Percentiles rank a stretch among this genome's conserved stretches.
These are phyloP conservation scores for Myotis findleyi DNA, from an alignment of 2,797 vertebrate species.

Conservation along the genomic window DNA sequence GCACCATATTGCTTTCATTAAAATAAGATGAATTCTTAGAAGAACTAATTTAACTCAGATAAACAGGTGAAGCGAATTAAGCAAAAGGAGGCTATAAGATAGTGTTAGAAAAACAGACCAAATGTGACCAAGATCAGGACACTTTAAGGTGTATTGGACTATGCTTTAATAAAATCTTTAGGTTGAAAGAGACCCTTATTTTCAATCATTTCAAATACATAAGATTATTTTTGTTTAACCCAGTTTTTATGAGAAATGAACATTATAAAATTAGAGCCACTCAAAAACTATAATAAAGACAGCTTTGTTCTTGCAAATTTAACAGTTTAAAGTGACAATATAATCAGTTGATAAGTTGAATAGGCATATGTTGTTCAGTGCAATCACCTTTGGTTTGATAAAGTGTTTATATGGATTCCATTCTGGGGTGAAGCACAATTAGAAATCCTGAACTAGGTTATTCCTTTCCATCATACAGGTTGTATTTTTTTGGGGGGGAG, in stretches of 20 bases:
- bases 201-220: background rate
- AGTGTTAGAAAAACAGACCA: background rate
- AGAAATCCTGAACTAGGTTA: background rate
- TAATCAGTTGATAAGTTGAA: background rate
- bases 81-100: background rate
- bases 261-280: conserved; percentile 28
- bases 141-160: background rate
- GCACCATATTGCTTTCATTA: background rate
- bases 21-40: background rate
- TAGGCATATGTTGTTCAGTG: background rate
- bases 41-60: background rate
- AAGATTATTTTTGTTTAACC: background rate
- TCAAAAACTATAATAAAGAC: conserved; percentile 15
- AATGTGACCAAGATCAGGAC: background rate
- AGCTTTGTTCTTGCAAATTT: background rate
- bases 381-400: conserved; percentile 35
- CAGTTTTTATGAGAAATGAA: conserved; percentile 1
- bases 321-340: background rate
- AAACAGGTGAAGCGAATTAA: conserved; percentile 16
- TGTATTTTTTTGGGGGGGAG: background rate
- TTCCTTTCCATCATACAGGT: conserved; percentile 4
- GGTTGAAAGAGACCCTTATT: background rate
- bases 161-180: background rate
- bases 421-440: background rate
- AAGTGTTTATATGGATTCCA: background rate